Evolutionary conservation across 2,888 invertebrate species (phyloP), one percentile per base, ranked within the genome.

Genomic region (Calameuta filiformis): DNA sequence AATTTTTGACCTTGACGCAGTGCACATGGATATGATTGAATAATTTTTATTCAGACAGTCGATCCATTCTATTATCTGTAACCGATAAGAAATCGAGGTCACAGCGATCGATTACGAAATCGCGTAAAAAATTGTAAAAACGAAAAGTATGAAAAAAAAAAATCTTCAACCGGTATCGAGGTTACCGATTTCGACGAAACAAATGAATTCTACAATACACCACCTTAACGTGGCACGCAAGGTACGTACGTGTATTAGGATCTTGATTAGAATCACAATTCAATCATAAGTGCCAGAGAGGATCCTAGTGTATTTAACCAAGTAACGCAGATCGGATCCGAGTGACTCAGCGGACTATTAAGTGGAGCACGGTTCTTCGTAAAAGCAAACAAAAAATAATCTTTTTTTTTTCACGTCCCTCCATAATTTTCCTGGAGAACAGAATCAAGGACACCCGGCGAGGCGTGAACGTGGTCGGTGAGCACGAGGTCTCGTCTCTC

Each of bases 381-480:
- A 34, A 35, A 34, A 23, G 12, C 3, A 40, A 75, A 75, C n/a
- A 75, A 74, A 77, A 77, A 37, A 11, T 40, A 34, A 76, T 33
- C 31, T 76, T 76, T 76, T 37, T 73, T 73, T 40, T 40, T 40
- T 40, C 4, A 23, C 56, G 56, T 56, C 56, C 23, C 56, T 56
- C 76, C 73, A 35, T 33, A 68, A 81, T 81, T 80, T 79, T 73
- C 73, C 79, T 77, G 73, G 35, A 68, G 76, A 82, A 84, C 77
- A 76, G 76, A 85, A 85, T 83, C 85, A 85, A 86, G 85, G 84
- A 81, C 83, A 80, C 35, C 69, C 81, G 79, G 69, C 77, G 79
- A 77, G 76, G 82, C 86, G 77, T 85, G 79, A 85, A 83, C 75
- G 74, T 35, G 12, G 74, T 34, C 74, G 74, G 37, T 30, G 74